These are phyloP conservation scores for Macquaria ambigua DNA, from an alignment of 2,113 vertebrate genomes.

Conservation along the genomic window DNA sequence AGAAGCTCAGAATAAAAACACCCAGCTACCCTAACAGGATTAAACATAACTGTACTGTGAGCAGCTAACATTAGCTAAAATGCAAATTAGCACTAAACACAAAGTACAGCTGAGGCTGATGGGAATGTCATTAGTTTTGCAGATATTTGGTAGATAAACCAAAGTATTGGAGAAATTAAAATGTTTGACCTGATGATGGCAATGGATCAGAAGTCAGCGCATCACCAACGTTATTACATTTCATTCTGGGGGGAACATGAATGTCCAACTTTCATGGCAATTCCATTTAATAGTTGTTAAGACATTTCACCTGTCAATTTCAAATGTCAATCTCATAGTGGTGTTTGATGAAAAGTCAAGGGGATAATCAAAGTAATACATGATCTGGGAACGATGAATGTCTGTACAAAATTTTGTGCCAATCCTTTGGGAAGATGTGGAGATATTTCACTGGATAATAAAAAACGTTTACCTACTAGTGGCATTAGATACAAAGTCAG, in stretches of 20 bases:
- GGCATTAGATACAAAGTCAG: neutral
- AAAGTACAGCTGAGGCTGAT: neutral
- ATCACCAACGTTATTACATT: neutral
- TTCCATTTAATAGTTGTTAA: neutral
- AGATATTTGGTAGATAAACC: neutral
- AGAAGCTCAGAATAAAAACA: constrained; percentile 24
- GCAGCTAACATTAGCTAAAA: neutral
- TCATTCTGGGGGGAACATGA: neutral
- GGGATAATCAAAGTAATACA: no score
- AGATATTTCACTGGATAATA: neutral
- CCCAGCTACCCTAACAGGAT: neutral
- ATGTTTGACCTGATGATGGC: no score
- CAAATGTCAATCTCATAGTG: neutral
- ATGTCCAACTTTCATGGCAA: neutral
- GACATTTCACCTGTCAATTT: neutral
- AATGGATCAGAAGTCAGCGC: no score
- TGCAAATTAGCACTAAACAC: no score
- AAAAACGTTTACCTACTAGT: neutral
- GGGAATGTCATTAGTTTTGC: no score
- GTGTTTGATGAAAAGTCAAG: no score
- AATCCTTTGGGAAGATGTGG: neutral
- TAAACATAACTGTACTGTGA: neutral
- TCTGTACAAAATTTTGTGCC: neutral
- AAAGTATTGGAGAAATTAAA: neutral
- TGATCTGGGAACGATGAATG: no score